Evolutionary conservation across 2,797 vertebrate genomes (phyloP), one percentile per base, ranked within the genome.

Genomic region (Anabas testudineus): DNA sequence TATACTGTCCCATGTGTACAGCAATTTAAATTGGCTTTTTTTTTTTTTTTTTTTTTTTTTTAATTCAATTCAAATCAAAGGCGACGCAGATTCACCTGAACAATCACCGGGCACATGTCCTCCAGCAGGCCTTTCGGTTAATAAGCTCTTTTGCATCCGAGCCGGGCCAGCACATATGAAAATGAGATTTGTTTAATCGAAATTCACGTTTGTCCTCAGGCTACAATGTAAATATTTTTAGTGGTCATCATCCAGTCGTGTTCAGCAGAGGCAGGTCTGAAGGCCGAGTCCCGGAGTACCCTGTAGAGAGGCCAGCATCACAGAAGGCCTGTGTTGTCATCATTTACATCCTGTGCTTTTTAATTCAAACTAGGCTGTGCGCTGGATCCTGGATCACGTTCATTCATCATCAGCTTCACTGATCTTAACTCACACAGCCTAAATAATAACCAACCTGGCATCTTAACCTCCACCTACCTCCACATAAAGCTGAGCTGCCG

Each of bases 121-220:
- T 48, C 14, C 28, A 3, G 15, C 13, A 42, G 61, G 46, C 67
- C 49, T 67, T n/a, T 59, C 19, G n/a, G 22, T 47, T 41, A 32
- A 48, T 13, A 0, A 18, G 37, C 69, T 85, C 56, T 42, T 81
- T 85, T 82, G 81, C 76, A 83, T 85, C 32, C 26, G 45, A 45
- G 15, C 30, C 19, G 21, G 34, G 24, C 65, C 34, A 41, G 61
- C 32, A 48, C 47, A 28, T 57, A 78, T 66, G 71, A 64, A 85
- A 82, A 85, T 77, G 49, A 60, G 5, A 79, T 83, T 80, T 81
- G 82, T 82, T 70, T 87, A 67, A 81, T 79, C 43, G 52, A 62
- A 62, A 16, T 46, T 62, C 10, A 55, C 75, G 81, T 84, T 83
- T 74, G 82, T 55, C 85, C 76, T 55, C 48, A 26, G 59, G 82